Evolutionary conservation across 1,140 invertebrate genomes (phyloP), one percentile per base, ranked within the genome.

Genomic region (Ridgeia piscesae): DNA sequence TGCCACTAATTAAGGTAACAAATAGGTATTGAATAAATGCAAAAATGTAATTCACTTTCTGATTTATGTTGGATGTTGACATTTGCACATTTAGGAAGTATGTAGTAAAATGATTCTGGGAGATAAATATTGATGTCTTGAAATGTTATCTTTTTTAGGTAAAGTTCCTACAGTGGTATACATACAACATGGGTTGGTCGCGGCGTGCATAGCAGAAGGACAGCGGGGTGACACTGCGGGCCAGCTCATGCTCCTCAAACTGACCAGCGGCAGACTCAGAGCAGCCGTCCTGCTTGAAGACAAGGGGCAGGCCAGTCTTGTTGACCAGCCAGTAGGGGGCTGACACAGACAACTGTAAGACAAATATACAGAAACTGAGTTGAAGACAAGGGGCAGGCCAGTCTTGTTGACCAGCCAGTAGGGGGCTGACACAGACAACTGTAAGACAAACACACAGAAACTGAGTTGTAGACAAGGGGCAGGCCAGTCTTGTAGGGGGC

Each of bases 241-340:
- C 99, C 91, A 97, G 93, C 96, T 99, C 99, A 95, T 99, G 98
- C 95, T 99, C 99, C 92, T 97, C 97, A 95, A 98, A 98, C 96
- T 99, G 99, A 17, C 99, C 99, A 4, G 99, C 98, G 1, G 99
- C 98, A 94, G 98, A 98, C 2, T 96, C 94, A 34, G 94, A 92
- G 58, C 94, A 97, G 14, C 98, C 98, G 95, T 99, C 98, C 96
- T 99, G 99, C 94, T 97, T 97, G 95, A 99, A 99, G 34, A 99
- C 97, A n/a, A 99, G 95, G 0, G 99, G 98, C 88, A 99, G 96
- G 0, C 99, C 99, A 31, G 98, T 98, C 95, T 98, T 98, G 95
- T 99, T 99, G 35, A 99, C 97, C 93, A 99, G 97, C 99, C 99
- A 99, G 96, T 98, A 99, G 0, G 98, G 97, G 34, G 98, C 98